phyloP scores from a whole-genome alignment of 2,888 invertebrate genomes.

The Leucoma salicis region DNA sequence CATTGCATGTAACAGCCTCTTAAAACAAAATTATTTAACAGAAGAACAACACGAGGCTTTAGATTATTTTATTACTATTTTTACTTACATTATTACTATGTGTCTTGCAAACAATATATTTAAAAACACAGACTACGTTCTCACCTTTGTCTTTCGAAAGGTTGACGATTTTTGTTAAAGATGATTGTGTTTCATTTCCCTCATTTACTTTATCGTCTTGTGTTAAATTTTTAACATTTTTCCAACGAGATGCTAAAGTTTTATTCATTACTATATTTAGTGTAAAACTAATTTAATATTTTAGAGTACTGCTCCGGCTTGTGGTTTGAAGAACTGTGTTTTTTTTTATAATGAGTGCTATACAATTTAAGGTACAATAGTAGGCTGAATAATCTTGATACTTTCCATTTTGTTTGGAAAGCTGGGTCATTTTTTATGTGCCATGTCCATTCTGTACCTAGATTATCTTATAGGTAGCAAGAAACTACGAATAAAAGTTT shows the following conservation, averaged over 20 bases:
- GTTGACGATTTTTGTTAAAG: conserved; percentile 48
- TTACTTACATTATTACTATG: conserved; percentile 1
- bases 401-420: conserved; percentile 14
- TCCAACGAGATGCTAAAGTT: conserved; percentile 57
- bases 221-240: conserved; percentile 56
- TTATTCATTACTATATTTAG: conserved; percentile 48
- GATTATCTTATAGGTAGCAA: too few relatives aligned
- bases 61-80: neutral
- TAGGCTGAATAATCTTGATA: conserved; percentile 36
- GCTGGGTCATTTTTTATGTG: too few relatives aligned
- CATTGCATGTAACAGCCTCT: too few relatives aligned
- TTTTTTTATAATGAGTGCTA: conserved; percentile 40
- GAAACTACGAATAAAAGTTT: too few relatives aligned
- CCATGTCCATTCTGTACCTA: too few relatives aligned
- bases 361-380: conserved; percentile 34
- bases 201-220: conserved; percentile 39
- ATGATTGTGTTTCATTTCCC: conserved; percentile 35
- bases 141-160: conserved; percentile 61
- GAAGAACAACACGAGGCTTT: too few relatives aligned
- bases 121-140: conserved; percentile 15
- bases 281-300: conserved; percentile 5
- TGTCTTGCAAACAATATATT: conserved; percentile 22
- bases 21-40: too few relatives aligned
- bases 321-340: conserved; percentile 24
- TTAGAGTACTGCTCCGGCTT: conserved; percentile 20